Base-by-base conservation (phyloP, 2,888 invertebrate species). In the Hemithea aestivaria region DNA sequence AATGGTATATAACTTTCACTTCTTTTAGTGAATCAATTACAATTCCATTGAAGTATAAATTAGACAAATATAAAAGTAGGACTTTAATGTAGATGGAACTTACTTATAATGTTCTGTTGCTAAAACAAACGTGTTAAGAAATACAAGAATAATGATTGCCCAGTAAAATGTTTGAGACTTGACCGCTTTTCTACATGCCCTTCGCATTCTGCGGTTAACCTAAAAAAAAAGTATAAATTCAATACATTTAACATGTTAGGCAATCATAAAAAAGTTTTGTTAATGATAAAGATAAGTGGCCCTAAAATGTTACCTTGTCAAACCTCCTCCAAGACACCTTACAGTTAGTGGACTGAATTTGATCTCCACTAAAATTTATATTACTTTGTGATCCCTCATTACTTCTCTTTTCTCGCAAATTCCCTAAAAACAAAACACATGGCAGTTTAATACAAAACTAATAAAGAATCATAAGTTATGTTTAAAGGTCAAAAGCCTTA, bases 141-240 rank as follows among this genome's bases (percentile, higher is more conserved):
- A 98, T 44, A 99, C 99, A 54, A 99, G 90, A 11, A 99, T 90
- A 67, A 99, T 99, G 73, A 99, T 99, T 31, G 97, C 89, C 99
- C 99, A 99, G 81, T 99, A 99, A 80, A 96, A 99, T 1, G 94
- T 92, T 83, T 98, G 98, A 0, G 98, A 97, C 78, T 99, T 99
- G 10, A 99, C 98, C 6, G 96, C 95, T 74, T 96, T 95, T 16
- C 99, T 91, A 65, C 98, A 98, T 1, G 94, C 90, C 62, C 98
- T 90, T 51, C 98, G 89, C 90, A 97, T 92, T 35, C 98, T 89
- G 26, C 97, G 90, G 77, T 97, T 98, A 2, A 92, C 88, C 85
- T 87, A 43, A 23, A 66, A 49, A 36, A 20, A 2, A 16, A n/a
- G 20, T 10, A 1, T 2, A 7, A 20, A n/a, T n/a, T n/a, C n/a